These are phyloP conservation scores for Tapirus terrestris DNA, from an alignment of 2,113 vertebrate genomes.

Conservation along the genomic window DNA sequence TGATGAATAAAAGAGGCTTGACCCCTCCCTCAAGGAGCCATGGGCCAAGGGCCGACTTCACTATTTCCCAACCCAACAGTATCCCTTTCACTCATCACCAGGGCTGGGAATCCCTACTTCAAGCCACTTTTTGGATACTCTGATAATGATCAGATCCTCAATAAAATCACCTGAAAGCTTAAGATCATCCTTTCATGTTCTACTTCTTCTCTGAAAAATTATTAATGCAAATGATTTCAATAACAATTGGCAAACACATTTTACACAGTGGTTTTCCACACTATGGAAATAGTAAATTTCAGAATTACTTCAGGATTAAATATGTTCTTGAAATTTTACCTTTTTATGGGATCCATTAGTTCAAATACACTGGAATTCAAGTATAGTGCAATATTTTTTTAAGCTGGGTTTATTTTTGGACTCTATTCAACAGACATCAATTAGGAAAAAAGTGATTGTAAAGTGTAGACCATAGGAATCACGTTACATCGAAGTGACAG, in stretches of 20 bases:
- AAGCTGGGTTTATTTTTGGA: neutral
- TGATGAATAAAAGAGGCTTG: neutral
- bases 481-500: neutral
- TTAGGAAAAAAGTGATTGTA: neutral
- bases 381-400: neutral
- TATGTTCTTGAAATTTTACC: neutral
- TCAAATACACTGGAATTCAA: neutral
- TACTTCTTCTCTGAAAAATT: neutral
- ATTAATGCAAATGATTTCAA: neutral
- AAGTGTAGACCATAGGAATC: neutral
- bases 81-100: neutral
- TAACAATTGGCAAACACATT: neutral
- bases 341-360: neutral
- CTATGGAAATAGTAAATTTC: neutral
- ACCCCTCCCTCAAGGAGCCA: neutral
- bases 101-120: neutral
- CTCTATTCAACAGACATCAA: neutral
- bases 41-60: no score
- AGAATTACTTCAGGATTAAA: constrained; percentile 10
- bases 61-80: neutral
- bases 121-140: neutral
- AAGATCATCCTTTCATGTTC: neutral
- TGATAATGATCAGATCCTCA: constrained; percentile 18
- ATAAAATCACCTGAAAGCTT: constrained; percentile 24
- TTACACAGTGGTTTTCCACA: neutral